phyloP scores from a whole-genome alignment of 1,140 invertebrate genomes.

The Apolygus lucorum region DNA sequence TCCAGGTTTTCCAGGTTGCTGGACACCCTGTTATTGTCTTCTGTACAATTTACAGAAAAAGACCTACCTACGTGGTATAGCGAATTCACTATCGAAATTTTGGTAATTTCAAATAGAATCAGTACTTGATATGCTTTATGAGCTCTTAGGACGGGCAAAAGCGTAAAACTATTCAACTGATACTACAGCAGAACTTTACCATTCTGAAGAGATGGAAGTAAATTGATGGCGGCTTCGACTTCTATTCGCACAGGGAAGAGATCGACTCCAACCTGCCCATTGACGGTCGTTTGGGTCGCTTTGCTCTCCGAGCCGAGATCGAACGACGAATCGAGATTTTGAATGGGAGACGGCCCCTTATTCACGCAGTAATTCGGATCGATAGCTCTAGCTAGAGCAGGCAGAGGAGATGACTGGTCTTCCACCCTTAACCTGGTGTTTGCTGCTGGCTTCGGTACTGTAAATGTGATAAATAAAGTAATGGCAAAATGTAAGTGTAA shows the following conservation, averaged over 20 bases:
- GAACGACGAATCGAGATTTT: not conserved
- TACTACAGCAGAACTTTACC: too few relatives aligned
- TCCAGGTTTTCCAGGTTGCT: too few relatives aligned
- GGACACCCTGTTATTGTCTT: too few relatives aligned
- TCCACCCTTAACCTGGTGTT: not conserved
- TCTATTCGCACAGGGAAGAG: not conserved
- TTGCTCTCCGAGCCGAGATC: slow-evolving; percentile 2
- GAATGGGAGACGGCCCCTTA: not conserved
- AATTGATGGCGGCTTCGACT: slow-evolving; percentile 3
- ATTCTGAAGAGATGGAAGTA: not conserved
- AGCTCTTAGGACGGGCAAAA: too few relatives aligned
- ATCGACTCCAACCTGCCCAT: not conserved
- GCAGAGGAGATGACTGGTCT: not conserved
- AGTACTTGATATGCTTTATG: too few relatives aligned
- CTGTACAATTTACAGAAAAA: too few relatives aligned
- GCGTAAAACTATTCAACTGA: too few relatives aligned
- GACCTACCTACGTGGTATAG: too few relatives aligned
- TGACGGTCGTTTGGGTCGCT: slow-evolving; percentile 9
- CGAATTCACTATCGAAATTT: too few relatives aligned
- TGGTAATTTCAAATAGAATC: too few relatives aligned
- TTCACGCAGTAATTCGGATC: not conserved
- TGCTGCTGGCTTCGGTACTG: not conserved
- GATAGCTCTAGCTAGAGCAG: not conserved
- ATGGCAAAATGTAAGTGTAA: not conserved
- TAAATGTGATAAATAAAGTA: not conserved